These are phyloP conservation scores for Campoletis raptor DNA, from an alignment of 2,888 invertebrate genomes.

Conservation along the genomic window DNA sequence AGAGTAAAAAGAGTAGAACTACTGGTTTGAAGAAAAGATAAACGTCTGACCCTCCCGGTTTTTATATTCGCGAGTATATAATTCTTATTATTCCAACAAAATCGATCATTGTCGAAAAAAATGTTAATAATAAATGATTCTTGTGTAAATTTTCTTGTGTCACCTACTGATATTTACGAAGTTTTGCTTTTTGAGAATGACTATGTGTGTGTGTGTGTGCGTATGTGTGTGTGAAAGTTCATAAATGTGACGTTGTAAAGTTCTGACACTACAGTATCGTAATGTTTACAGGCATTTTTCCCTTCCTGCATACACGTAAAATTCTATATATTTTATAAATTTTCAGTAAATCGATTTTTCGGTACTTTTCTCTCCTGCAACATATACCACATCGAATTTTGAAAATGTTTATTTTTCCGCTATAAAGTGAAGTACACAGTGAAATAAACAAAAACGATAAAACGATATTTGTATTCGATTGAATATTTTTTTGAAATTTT, in stretches of 20 bases:
- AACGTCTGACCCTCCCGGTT: conserved; percentile 33
- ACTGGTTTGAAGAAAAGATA: conserved; percentile 24
- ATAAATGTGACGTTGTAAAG: no score
- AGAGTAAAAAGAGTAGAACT: conserved; percentile 32
- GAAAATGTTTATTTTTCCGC: not conserved
- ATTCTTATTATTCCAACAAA: conserved; percentile 42
- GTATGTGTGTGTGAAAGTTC: no score
- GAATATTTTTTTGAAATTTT: not conserved
- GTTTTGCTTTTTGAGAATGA: no score
- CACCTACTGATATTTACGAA: no score
- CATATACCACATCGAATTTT: not conserved
- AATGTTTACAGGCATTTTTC: no score
- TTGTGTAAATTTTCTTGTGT: no score
- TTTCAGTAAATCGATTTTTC: not conserved
- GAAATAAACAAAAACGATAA: not conserved
- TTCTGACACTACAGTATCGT: no score
- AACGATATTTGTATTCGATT: not conserved
- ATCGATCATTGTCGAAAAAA: conserved; percentile 24
- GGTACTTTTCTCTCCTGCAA: not conserved
- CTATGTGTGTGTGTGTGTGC: no score
- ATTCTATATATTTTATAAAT: not conserved
- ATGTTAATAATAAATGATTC: not conserved
- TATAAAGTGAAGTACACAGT: not conserved
- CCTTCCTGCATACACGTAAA: no score
- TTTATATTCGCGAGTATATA: conserved; percentile 42